Evolutionary conservation across 2,113 vertebrate genomes (phyloP).

Genomic region (Amblyornis subalaris): DNA sequence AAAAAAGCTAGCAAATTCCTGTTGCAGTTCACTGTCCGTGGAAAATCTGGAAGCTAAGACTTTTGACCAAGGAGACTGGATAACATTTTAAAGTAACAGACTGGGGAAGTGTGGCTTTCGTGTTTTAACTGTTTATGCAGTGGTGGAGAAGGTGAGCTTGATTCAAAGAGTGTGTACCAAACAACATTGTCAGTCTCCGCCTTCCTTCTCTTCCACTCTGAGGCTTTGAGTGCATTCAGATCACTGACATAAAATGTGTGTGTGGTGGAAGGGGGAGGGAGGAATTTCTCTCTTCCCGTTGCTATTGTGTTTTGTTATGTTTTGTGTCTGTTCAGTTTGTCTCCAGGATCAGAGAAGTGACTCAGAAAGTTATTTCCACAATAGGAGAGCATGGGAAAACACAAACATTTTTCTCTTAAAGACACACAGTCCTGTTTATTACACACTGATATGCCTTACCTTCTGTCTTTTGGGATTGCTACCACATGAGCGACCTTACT

Average conservation of each 20-base stretch:
- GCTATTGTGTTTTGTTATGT: slow-evolving; percentile 46
- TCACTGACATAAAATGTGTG: not conserved
- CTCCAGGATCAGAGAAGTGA: slow-evolving; percentile 68
- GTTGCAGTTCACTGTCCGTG: not conserved
- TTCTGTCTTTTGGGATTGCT: not conserved
- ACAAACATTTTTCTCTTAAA: slow-evolving; percentile 52
- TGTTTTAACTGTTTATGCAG: not conserved
- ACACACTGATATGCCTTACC: not conserved
- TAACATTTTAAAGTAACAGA: not conserved
- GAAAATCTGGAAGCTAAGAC: not conserved
- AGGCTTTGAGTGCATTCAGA: not conserved
- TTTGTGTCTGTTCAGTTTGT: slow-evolving; percentile 22
- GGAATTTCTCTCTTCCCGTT: slow-evolving; percentile 43
- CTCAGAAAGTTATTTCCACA: slow-evolving; percentile 59
- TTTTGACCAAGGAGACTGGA: not conserved
- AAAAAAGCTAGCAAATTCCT: not conserved
- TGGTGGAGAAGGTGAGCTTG: not conserved
- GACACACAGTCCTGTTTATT: not conserved
- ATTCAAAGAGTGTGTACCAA: not conserved
- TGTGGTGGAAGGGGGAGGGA: not conserved
- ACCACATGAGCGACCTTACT: not conserved
- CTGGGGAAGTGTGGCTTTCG: not conserved
- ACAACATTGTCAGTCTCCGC: not conserved
- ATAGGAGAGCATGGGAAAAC: slow-evolving; percentile 58
- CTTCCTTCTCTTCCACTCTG: not conserved